Percentiles rank a stretch among this genome's conserved stretches.
These are phyloP conservation scores for Leptopilina clavipes DNA, from an alignment of 1,140 invertebrate genomes.

Conservation along the genomic window DNA sequence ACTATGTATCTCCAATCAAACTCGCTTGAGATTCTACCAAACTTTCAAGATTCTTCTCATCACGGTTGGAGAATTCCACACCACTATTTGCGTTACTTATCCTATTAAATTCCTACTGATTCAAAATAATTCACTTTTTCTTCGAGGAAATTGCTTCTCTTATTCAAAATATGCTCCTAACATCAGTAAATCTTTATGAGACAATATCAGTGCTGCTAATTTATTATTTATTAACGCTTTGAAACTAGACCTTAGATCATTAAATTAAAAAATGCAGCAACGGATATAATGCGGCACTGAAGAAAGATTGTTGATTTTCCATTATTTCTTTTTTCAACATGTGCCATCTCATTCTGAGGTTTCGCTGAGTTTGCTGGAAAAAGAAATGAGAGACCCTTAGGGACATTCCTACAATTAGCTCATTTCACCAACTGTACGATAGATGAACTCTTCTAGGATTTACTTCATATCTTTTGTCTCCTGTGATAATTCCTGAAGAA, in stretches of 20 bases:
- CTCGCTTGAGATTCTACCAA: neutral
- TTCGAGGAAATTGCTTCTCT: no score
- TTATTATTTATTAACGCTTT: no score
- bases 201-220: no score
- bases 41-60: neutral
- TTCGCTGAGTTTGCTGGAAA: neutral
- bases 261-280: neutral
- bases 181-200: no score
- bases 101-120: no score
- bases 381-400: constrained; percentile 11
- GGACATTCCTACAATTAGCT: constrained; percentile 21
- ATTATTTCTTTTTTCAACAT: neutral
- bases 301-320: neutral
- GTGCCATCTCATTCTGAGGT: neutral
- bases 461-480: neutral
- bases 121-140: no score
- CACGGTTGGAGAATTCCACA: neutral
- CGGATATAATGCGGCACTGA: neutral
- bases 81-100: no score
- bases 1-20: neutral
- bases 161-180: no score
- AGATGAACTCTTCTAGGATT: constrained; percentile 7
- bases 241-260: neutral
- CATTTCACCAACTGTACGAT: neutral
- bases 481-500: neutral